Evolutionary conservation across 1,140 invertebrate genomes (phyloP), one percentile per base, ranked within the genome.

Genomic region (Sesamia nonagrioides): DNA sequence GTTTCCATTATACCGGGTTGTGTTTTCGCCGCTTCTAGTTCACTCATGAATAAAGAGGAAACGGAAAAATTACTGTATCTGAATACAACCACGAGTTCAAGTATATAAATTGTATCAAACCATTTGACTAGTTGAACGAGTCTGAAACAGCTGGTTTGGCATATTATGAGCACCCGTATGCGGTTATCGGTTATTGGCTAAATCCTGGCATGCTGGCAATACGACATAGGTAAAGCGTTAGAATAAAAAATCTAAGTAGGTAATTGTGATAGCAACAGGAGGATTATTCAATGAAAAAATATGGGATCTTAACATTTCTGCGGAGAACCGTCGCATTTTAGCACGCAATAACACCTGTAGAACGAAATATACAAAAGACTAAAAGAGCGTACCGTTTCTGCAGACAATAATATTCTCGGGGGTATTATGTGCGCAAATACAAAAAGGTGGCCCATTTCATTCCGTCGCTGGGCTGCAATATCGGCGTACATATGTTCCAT

Each of bases 401-500:
- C 42, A 68, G 17, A 48, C 21, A 50, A 68, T 50, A 48, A 50
- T 50, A 68, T 50, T 68, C 42, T 68, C 63, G 40, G 42, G 63
- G 42, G 63, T 45, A 45, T 45, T 68, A 48, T 48, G 21, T 48
- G 18, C 11, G 63, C 40, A 50, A 68, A 68, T 15, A 68, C 13
- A 68, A 68, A 68, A 68, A 68, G 17, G 33, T 33, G 63, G 63
- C 40, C 42, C 40, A 68, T 63, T 63, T 45, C 18, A 52, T 76
- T 11, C 21, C 17, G 40, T 66, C 21, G 17, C 33, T 40, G 27
- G 56, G 17, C 37, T 54, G 74, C 74, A 66, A 76, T 76, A 52
- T 66, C 45, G 63, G 60, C 35, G 60, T 76, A 76, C 61, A 69
- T 66, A 66, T 68, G 61, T 69, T 76, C 33, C 35, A 50, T 76